Base-by-base conservation (phyloP, 1,140 invertebrate species). In the Theocolax elegans region DNA sequence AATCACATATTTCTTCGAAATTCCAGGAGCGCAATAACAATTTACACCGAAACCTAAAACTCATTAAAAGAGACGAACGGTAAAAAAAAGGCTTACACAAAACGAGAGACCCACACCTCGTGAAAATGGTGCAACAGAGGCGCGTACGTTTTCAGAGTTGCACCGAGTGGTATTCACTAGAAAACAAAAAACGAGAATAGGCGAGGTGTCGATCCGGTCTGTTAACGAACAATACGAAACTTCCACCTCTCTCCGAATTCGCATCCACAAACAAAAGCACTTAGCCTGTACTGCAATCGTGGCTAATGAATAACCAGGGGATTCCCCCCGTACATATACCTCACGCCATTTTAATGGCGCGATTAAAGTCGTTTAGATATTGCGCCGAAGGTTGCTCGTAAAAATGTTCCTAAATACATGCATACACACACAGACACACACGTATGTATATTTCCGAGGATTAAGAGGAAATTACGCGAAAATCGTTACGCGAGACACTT, bases 211-310 rank as follows among this genome's bases (percentile, higher is more conserved):
- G 72, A 75, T 76, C 63, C 49, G 68, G 70, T 72, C 72, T 72
- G 73, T 76, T 75, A 76, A 74, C 72, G 74, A 62, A 72, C 68
- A 76, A 76, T 74, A 71, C 67, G 54, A 38, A 51, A 71, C 29
- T 58, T 42, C 46, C 58, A 1, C 13, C 59, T 44, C 60, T 56
- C 48, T 70, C 44, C 46, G 54, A 59, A 65, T 53, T 38, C 63
- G 17, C 71, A n/a, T 56, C 21, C 70, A 67, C 72, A 72, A 76
- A 76, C 72, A 76, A 76, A 72, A 65, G 68, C 66, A 71, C 71
- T 31, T 31, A 2, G 13, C 25, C 54, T 35, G 8, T 53, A 6
- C 13, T 17, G 35, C 35, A 12, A 44, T 56, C 35, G 23, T 21
- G n/a, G 23, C 25, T 66, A 54, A 56, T 56, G 51, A 44, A 54